phyloP scores from a whole-genome alignment of 2,888 invertebrate genomes.

The Acrocyrtus sp. region DNA sequence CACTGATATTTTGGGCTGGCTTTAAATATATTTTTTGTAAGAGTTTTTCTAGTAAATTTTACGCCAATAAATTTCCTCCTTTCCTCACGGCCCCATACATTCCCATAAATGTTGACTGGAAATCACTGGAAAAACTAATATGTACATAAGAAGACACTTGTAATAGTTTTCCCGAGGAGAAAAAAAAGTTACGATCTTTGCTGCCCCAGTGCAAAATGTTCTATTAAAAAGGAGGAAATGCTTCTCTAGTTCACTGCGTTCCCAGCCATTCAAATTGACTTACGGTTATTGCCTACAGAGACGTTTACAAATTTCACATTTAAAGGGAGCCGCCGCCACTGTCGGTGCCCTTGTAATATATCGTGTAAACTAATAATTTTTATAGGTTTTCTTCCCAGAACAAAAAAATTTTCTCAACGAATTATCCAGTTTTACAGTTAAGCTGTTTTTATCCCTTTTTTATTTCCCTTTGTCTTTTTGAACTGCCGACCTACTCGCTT shows the following conservation, averaged over 20 bases:
- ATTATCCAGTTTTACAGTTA: too few relatives aligned
- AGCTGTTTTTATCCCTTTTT: too few relatives aligned
- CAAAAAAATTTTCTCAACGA: too few relatives aligned
- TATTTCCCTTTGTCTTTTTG: too few relatives aligned
- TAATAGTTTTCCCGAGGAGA: constrained; percentile 19
- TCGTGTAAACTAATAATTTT: too few relatives aligned
- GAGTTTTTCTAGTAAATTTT: constrained; percentile 38
- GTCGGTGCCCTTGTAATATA: too few relatives aligned
- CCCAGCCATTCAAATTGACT: constrained; percentile 31
- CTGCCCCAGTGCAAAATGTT: background rate
- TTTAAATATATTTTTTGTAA: constrained; percentile 30
- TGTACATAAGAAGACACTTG: constrained; percentile 46
- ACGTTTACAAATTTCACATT: too few relatives aligned
- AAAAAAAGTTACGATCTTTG: constrained; percentile 2
- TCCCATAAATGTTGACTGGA: constrained; percentile 32
- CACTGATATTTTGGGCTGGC: background rate
- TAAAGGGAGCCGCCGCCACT: too few relatives aligned
- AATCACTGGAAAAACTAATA: constrained; percentile 48
- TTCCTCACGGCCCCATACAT: constrained; percentile 40
- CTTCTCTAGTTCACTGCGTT: background rate
- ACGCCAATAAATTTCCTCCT: constrained; percentile 42
- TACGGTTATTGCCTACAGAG: constrained; percentile 35
- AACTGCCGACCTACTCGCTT: too few relatives aligned
- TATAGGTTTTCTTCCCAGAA: too few relatives aligned
- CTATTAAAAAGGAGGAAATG: background rate